Base-by-base conservation (phyloP, 2,888 invertebrate genomes). In the Catocala nupta region DNA sequence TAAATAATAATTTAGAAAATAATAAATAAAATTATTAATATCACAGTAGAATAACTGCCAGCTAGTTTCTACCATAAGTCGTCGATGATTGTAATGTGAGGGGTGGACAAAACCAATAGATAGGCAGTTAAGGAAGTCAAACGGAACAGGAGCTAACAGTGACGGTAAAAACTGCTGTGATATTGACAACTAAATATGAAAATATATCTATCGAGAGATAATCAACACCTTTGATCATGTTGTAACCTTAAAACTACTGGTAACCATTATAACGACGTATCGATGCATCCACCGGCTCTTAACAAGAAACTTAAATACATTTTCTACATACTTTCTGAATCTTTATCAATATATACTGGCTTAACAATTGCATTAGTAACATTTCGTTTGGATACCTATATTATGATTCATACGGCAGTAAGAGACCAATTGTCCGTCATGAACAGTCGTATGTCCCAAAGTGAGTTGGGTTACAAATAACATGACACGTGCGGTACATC, bases 21-120 rank as follows among this genome's bases (percentile, higher is more conserved):
- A 89, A 92, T 91, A 92, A 92, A 93, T 91, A 91, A 78, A 90
- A 91, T 91, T 91, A 92, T 93, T 84, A 93, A 93, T 93, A 94
- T 93, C 94, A 94, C 94, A 94, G 89, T 90, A 93, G 92, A 89
- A 80, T 83, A 90, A 90, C 92, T 91, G 93, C 88, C 93, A 92
- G 91, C 90, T 81, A 82, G 80, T 81, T 80, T 81, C 74, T 78
- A 71, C 50, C 78, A 72, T 69, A 72, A 71, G 68, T 69, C 44
- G 16, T 70, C 52, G 25, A 55, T 59, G 50, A 54, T 63, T 53
- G 44, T 47, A 48, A 25, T 39, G 36, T 39, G 39, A 50, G 36
- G 3, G 52, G 63, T 55, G 45, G 51, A 51, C 44, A 63, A 57
- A 55, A 56, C 47, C 34, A 33, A 57, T 47, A 8, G 8, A 39